phyloP scores from a whole-genome alignment of 1,140 invertebrate genomes.

The Nephotettix cincticeps region DNA sequence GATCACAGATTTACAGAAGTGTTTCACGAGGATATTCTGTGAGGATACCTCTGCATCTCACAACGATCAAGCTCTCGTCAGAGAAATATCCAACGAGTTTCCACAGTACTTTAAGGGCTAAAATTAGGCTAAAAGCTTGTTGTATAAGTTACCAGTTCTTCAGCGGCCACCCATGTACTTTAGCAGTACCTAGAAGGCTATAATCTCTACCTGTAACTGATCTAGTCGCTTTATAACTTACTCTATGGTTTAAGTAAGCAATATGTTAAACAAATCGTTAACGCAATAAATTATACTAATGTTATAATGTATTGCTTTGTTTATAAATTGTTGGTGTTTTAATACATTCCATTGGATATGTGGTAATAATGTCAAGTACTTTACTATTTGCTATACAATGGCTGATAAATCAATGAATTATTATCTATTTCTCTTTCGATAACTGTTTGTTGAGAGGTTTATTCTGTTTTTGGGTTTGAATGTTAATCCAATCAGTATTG shows the following conservation, averaged over 20 bases:
- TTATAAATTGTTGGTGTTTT: background rate
- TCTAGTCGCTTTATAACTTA: constrained; percentile 17
- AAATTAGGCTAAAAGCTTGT: background rate
- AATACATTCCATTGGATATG: background rate
- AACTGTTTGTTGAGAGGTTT: too few relatives aligned
- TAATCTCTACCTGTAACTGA: background rate
- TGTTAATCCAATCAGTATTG: too few relatives aligned
- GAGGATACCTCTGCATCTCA: constrained; percentile 72
- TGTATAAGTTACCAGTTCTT: background rate
- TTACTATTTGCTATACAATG: background rate
- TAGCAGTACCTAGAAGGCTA: background rate
- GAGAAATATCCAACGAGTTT: constrained; percentile 80
- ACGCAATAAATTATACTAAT: background rate
- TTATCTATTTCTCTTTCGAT: too few relatives aligned
- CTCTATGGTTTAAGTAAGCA: background rate
- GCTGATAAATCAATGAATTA: background rate
- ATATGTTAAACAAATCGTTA: background rate
- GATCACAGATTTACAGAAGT: constrained; percentile 72
- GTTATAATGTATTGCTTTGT: background rate
- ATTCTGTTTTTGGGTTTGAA: too few relatives aligned
- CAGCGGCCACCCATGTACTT: background rate
- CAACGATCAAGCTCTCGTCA: constrained; percentile 70
- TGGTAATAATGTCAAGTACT: background rate
- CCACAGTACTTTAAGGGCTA: constrained; percentile 72
- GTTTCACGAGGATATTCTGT: constrained; percentile 80